Base-by-base conservation (phyloP, 2,888 invertebrate species). In the Tolmerus cingulatus region DNA sequence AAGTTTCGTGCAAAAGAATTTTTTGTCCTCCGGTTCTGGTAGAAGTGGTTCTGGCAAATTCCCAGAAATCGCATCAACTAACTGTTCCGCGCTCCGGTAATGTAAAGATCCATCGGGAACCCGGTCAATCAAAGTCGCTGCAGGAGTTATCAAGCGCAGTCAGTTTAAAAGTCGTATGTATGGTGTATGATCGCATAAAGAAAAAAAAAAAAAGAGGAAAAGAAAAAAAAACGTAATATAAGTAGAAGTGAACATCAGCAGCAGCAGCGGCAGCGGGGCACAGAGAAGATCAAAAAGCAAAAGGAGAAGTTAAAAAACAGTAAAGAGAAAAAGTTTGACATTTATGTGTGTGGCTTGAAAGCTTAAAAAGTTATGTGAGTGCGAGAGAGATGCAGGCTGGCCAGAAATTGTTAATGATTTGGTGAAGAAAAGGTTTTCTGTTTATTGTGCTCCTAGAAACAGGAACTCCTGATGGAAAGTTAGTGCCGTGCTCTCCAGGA, bases 251-350 rank as follows among this genome's bases (percentile, higher is more conserved):
- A 86, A n/a, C 74, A 66, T 66, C 66, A 40, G 30, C 2, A 30
- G 46, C 46, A 40, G 46, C 46, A 86, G 51, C 27, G 23, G 57
- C 30, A 34, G 66, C 23, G 66, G 66, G 23, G 9, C 66, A 12
- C 66, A 19, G 66, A 66, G 66, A 86, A 86, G 51, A 86, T 46
- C 84, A 84, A 86, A 86, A 86, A 86, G 51, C 27, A 86, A 86
- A 86, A 86, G 51, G 34, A 55, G 43, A 57, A 55, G 23, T 55
- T 34, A 78, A 86, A 76, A 46, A 66, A 86, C 74, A 86, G 76
- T 76, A 76, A 76, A 84, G 37, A 76, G 76, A 23, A 86, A 86
- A 55, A 86, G 77, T 76, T 77, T 77, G 77, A 86, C 76, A 86
- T 86, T 76, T 86, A 77, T 78, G 30, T 78, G 86, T 76, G 34